Percentiles rank a stretch among this genome's conserved stretches.
These are phyloP conservation scores for Pungitius pungitius DNA, from an alignment of 2,113 vertebrate species.

Conservation along the genomic window DNA sequence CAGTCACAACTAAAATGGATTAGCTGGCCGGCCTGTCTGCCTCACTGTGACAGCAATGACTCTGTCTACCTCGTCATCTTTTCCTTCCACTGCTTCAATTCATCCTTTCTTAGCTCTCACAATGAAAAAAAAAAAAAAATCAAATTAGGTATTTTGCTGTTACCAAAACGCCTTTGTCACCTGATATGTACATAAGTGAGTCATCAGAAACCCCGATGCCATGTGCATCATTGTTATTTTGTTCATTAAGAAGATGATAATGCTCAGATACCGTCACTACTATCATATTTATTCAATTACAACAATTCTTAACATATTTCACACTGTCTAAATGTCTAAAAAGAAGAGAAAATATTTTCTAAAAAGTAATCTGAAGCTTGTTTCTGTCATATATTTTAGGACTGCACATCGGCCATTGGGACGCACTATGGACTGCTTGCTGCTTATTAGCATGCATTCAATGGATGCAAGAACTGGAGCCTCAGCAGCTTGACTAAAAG, in stretches of 20 bases:
- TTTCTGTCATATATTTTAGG: constrained; percentile 14
- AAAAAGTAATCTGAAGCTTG: not conserved
- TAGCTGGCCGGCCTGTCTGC: constrained; percentile 7
- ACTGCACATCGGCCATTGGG: constrained; percentile 13
- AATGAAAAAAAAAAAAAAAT: not conserved
- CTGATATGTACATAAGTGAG: constrained; percentile 20
- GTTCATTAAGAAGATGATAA: constrained; percentile 7
- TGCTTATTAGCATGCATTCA: constrained; percentile 24
- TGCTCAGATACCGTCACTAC: not conserved
- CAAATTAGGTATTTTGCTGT: constrained; percentile 8
- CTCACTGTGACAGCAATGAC: constrained; percentile 19
- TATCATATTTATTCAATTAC: not conserved
- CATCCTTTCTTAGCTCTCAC: not conserved
- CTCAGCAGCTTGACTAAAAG: constrained; percentile 16
- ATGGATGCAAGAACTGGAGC: constrained; percentile 15
- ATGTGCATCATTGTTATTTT: not conserved
- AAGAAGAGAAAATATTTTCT: not conserved
- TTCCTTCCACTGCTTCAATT: not conserved
- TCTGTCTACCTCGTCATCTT: constrained; percentile 15
- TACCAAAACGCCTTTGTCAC: constrained; percentile 17
- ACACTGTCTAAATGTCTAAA: not conserved
- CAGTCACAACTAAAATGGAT: constrained; percentile 43
- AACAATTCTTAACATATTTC: not conserved
- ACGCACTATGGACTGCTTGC: constrained; percentile 7
- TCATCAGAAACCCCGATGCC: constrained; percentile 18